phyloP scores from a whole-genome alignment of 2,113 vertebrate species.

The Phocoena phocoena region DNA sequence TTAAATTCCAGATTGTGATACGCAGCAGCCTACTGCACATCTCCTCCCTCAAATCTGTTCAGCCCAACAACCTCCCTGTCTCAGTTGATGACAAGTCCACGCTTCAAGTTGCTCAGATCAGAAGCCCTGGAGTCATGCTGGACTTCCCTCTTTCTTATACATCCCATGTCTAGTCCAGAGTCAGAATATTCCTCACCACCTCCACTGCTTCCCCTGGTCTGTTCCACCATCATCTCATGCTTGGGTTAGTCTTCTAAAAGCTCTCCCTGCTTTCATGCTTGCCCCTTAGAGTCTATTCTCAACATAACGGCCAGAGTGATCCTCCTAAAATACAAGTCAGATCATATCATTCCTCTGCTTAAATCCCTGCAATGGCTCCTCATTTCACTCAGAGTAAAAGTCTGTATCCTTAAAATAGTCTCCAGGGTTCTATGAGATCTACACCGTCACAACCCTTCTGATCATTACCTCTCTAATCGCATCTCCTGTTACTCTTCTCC shows the following conservation, averaged over 20 bases:
- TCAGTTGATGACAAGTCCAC: background rate
- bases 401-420: background rate
- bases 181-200: background rate
- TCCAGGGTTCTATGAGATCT: background rate
- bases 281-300: background rate
- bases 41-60: background rate
- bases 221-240: background rate
- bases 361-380: background rate
- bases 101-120: background rate
- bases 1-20: slow-evolving; percentile 6
- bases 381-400: background rate
- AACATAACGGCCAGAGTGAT: background rate
- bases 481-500: background rate
- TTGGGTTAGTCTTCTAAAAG: background rate
- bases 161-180: background rate
- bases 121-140: background rate
- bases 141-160: background rate
- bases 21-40: background rate
- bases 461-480: background rate
- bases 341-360: background rate
- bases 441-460: background rate
- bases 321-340: background rate
- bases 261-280: background rate
- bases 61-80: background rate
- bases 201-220: background rate